Evolutionary conservation across 2,113 vertebrate species (phyloP).

Genomic region (Tragelaphus strepsiceros): DNA sequence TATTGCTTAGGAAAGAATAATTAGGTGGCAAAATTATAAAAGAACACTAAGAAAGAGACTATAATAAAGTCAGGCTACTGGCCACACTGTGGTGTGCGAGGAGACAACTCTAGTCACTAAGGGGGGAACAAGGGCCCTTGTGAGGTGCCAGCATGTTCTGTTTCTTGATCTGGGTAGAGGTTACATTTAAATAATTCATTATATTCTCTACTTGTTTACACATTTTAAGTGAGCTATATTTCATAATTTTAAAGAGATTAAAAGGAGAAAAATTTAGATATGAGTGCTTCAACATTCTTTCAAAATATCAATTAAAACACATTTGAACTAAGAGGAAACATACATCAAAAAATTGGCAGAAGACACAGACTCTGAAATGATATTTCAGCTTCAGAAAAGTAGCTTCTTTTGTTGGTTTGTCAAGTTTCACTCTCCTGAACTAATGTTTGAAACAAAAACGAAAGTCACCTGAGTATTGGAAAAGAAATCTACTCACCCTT

Average conservation of each 20-base stretch:
- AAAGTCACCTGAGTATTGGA: neutral
- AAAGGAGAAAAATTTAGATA: neutral
- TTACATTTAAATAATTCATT: neutral
- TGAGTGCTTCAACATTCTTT: neutral
- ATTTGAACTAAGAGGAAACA: neutral
- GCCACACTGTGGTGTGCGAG: neutral
- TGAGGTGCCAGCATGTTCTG: neutral
- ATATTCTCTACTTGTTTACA: neutral
- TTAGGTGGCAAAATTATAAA: slow-evolving; percentile 6
- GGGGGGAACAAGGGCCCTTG: neutral
- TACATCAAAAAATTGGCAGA: neutral
- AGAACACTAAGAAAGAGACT: neutral
- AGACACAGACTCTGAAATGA: neutral
- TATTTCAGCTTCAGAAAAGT: neutral
- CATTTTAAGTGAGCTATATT: neutral
- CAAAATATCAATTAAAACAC: neutral
- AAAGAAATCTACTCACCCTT: neutral
- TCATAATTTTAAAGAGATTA: neutral
- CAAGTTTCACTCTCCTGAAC: neutral
- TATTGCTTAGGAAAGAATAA: neutral
- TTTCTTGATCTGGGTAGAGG: neutral
- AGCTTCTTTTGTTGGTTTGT: neutral
- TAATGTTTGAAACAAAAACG: neutral
- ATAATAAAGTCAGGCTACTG: neutral
- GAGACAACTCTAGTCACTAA: neutral